Evolutionary conservation across 2,797 vertebrate species (phyloP), one percentile per base, ranked within the genome.

Genomic region (Brachymystax lenok): DNA sequence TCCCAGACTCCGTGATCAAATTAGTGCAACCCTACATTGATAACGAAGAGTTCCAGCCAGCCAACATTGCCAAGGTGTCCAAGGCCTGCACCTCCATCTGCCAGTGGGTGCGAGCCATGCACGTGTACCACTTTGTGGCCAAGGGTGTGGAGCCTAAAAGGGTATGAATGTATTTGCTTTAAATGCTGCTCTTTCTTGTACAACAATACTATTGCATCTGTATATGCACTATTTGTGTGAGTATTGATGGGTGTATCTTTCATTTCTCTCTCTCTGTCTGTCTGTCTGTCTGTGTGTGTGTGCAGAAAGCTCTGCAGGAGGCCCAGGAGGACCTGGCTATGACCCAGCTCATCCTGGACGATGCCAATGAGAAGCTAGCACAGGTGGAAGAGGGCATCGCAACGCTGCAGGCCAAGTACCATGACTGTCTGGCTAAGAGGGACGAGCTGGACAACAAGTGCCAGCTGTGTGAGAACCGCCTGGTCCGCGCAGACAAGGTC

Each of bases 101-200:
- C 88, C 96, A 97, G 89, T 98, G 98, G 97, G 97, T 97, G 72
- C 94, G 94, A 2, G 96, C 97, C 80, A 97, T 98, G 96, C 90
- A 99, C 85, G 90, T 92, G 70, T 98, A 97, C 90, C 95, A 98
- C 88, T 97, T 97, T 40, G 95, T 97, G 86, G 90, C 95, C 82
- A 96, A 90, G 84, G 89, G 85, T 0, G 95, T 99, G 90, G 93
- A 96, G 84, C 96, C 96, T 79, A 98, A 99, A 89, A 86, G 94
- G 93, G 96, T 99, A 92, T 94, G 95, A 87, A 27, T 14, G 64
- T 52, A 52, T 13, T 19, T 59, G 8, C 59, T n/a, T 61, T 24
- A 59, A 59, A 59, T n/a, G 17, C 28, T 73, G 30, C 13, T 24
- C 4, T 27, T 4, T 28, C 4, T 66, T 40, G n/a, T 82, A 69